A percentile compares a stretch with the other conserved stretches of the same genome.
phyloP scores from a whole-genome alignment of 2,888 invertebrate genomes.

The Eupithecia insigniata region DNA sequence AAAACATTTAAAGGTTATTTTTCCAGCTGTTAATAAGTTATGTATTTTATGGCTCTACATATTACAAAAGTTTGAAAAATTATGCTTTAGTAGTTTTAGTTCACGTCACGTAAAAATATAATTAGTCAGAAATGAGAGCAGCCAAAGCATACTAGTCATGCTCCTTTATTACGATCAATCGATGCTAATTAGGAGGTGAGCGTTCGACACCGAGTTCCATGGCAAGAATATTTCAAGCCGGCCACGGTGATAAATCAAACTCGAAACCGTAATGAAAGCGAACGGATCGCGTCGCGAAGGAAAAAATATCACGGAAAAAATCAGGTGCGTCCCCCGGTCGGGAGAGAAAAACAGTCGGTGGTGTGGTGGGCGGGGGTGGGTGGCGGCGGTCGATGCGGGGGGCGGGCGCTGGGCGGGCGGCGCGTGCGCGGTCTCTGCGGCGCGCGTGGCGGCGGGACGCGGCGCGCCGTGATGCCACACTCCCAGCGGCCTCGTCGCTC shows the following conservation, averaged over 20 bases:
- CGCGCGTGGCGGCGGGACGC: constrained; percentile 69
- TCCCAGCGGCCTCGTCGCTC: constrained; percentile 61
- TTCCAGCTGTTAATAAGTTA: neutral
- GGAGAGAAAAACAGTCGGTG: constrained; percentile 78
- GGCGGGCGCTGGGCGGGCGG: constrained; percentile 72
- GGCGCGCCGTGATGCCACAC: constrained; percentile 61
- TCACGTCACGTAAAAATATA: neutral
- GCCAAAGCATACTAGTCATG: constrained; percentile 44
- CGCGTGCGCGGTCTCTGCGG: constrained; percentile 70
- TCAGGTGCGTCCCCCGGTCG: constrained; percentile 84
- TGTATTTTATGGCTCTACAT: neutral
- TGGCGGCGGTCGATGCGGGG: constrained; percentile 77
- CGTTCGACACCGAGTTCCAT: constrained; percentile 79
- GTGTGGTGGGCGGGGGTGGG: constrained; percentile 69
- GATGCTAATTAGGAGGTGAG: constrained; percentile 81
- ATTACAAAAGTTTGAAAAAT: neutral
- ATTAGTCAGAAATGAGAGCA: constrained; percentile 10
- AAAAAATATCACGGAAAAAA: constrained; percentile 85
- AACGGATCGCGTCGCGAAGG: constrained; percentile 84
- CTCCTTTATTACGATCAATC: constrained; percentile 68
- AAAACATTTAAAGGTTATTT: constrained; percentile 18
- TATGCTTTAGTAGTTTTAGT: neutral
- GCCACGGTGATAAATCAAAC: constrained; percentile 84
- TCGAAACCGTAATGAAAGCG: constrained; percentile 85
- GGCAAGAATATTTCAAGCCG: constrained; percentile 80